These are phyloP conservation scores for Etheostoma nigrum DNA, from an alignment of 2,797 vertebrate species.

Conservation along the genomic window DNA sequence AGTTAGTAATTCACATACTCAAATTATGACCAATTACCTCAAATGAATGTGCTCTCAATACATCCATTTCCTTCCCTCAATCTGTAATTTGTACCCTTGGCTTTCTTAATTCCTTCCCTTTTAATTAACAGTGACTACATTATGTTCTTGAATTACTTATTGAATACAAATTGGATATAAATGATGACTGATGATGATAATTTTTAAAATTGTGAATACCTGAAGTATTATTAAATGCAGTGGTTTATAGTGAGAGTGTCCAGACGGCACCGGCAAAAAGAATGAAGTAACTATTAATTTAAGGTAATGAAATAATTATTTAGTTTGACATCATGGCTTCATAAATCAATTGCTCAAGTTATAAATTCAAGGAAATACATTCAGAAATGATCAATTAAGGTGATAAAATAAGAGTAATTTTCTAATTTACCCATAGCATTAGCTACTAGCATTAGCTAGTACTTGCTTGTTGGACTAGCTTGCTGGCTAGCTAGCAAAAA, in stretches of 20 bases:
- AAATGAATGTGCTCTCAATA: constrained; percentile 18
- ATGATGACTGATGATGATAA: not conserved
- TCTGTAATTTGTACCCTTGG: not conserved
- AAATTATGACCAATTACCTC: constrained; percentile 22
- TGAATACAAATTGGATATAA: not conserved
- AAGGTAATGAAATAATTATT: not conserved
- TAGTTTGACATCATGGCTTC: not conserved
- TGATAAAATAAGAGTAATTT: not conserved
- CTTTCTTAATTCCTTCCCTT: constrained; percentile 15
- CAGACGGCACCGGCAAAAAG: not conserved
- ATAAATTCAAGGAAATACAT: not conserved
- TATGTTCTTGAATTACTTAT: constrained; percentile 6
- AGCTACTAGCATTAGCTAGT: not conserved
- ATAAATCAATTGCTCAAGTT: not conserved
- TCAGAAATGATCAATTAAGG: not conserved
- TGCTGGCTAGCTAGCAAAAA: not conserved
- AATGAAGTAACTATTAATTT: not conserved
- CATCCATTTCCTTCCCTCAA: constrained; percentile 1
- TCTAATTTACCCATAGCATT: not conserved
- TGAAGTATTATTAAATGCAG: not conserved
- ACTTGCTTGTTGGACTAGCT: not conserved
- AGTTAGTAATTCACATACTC: constrained; percentile 16
- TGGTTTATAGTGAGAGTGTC: not conserved
- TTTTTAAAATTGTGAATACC: too few relatives aligned
- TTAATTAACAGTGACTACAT: constrained; percentile 3